These are phyloP conservation scores for Temnopleurus reevesii DNA, from an alignment of 53 echinoderm and acorn worm genomes.

Conservation along the genomic window DNA sequence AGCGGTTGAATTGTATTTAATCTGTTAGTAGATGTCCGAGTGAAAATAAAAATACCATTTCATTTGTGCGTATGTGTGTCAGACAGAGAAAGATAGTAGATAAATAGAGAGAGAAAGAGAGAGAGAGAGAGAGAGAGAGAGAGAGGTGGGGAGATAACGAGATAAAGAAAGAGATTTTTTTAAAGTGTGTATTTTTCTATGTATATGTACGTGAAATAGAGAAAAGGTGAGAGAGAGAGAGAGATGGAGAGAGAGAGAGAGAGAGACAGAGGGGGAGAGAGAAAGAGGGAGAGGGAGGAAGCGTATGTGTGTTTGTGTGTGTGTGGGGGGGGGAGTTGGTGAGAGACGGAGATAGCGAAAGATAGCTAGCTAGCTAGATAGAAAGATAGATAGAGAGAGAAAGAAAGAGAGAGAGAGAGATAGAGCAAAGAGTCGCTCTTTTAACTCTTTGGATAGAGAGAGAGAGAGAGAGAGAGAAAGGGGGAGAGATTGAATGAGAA, in stretches of 20 bases:
- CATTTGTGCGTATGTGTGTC: no score
- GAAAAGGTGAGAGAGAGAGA: not conserved
- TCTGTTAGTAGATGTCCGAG: no score
- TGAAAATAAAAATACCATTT: no score
- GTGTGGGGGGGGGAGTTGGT: not conserved
- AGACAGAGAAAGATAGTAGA: not conserved
- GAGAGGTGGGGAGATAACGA: not conserved
- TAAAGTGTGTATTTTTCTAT: no score
- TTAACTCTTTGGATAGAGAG: no score
- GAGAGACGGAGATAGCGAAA: not conserved
- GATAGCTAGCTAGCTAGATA: not conserved
- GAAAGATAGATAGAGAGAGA: not conserved
- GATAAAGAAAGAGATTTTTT: not conserved
- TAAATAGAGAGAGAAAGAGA: not conserved
- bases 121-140: not conserved
- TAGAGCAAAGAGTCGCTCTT: not conserved
- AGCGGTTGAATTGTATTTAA: no score
- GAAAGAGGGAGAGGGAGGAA: not conserved
- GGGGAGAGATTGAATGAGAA: not conserved
- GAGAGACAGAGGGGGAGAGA: not conserved
- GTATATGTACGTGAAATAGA: no score
- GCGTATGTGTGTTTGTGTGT: no score
- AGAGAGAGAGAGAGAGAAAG: not conserved
- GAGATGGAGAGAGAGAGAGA: not conserved
- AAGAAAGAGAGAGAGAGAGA: not conserved